These are phyloP conservation scores for Dicycla oo DNA, from an alignment of 2,888 invertebrate genomes.

Conservation along the genomic window DNA sequence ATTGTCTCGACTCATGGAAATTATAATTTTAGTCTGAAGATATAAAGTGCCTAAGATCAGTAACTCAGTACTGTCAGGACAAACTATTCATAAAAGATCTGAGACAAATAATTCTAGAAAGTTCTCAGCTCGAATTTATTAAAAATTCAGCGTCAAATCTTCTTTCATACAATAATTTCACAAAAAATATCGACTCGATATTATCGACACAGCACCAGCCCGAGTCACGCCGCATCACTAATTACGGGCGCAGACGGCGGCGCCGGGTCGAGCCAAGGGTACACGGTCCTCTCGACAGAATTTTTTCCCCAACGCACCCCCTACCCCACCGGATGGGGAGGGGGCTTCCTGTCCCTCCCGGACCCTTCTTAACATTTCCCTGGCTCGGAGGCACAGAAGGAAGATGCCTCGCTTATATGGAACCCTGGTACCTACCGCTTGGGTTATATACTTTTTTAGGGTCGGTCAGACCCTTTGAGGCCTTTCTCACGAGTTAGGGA, in stretches of 20 bases:
- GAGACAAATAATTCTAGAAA: no score
- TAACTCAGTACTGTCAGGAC: background rate
- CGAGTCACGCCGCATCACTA: conserved; percentile 85
- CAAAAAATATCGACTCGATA: conserved; percentile 57
- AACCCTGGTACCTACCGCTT: conserved; percentile 83
- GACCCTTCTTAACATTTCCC: conserved; percentile 90
- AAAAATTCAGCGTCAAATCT: no score
- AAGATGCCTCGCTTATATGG: conserved; percentile 87
- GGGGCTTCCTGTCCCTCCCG: conserved; percentile 85
- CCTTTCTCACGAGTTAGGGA: conserved; percentile 82
- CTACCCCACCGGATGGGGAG: conserved; percentile 82
- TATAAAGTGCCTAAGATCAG: background rate
- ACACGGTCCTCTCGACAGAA: conserved; percentile 86
- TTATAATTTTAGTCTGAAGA: background rate
- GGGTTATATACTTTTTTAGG: conserved; percentile 90
- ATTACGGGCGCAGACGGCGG: conserved; percentile 87
- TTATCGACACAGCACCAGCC: conserved; percentile 79
- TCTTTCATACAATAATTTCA: background rate
- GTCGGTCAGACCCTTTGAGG: conserved; percentile 87
- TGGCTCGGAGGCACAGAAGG: conserved; percentile 88
- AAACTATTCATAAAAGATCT: background rate
- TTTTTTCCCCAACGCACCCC: conserved; percentile 84
- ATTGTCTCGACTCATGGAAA: background rate
- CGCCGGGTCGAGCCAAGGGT: conserved; percentile 88
- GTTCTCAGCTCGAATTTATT: no score